These are phyloP conservation scores for Sebastes alutus DNA, from an alignment of 2,797 vertebrate species.

Conservation along the genomic window DNA sequence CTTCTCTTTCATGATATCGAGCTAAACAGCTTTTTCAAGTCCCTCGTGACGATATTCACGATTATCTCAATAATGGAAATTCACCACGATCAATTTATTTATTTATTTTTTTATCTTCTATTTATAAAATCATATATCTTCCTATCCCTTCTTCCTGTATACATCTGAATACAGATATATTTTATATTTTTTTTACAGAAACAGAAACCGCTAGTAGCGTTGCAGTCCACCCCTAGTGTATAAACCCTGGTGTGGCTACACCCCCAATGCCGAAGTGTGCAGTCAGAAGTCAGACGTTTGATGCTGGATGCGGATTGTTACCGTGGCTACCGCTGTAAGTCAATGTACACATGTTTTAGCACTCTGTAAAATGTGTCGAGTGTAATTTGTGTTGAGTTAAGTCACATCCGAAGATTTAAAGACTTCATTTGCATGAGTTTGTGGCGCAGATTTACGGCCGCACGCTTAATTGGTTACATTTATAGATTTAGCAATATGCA, in stretches of 20 bases:
- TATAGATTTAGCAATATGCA: constrained; percentile 63
- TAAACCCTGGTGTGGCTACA: not conserved
- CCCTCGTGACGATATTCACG: too few relatives aligned
- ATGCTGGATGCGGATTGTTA: not conserved
- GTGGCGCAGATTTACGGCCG: constrained; percentile 26
- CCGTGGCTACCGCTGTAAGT: not conserved
- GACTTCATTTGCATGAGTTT: constrained; percentile 41
- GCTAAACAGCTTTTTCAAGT: too few relatives aligned
- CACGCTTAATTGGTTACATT: constrained; percentile 54
- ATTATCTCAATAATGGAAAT: too few relatives aligned
- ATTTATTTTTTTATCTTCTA: too few relatives aligned
- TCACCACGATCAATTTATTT: too few relatives aligned
- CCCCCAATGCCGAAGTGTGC: not conserved
- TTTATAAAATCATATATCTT: too few relatives aligned
- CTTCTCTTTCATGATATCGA: too few relatives aligned
- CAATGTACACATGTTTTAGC: constrained; percentile 12
- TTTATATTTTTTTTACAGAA: not conserved
- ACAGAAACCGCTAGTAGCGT: not conserved
- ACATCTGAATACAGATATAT: not conserved
- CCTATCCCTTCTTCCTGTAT: too few relatives aligned
- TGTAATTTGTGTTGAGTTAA: constrained; percentile 41
- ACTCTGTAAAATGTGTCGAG: constrained; percentile 7
- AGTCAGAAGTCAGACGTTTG: not conserved
- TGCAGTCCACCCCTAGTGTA: not conserved
- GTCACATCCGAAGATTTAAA: constrained; percentile 39